Evolutionary conservation across 2,888 invertebrate genomes (phyloP).

Genomic region (Suillia variegata): DNA sequence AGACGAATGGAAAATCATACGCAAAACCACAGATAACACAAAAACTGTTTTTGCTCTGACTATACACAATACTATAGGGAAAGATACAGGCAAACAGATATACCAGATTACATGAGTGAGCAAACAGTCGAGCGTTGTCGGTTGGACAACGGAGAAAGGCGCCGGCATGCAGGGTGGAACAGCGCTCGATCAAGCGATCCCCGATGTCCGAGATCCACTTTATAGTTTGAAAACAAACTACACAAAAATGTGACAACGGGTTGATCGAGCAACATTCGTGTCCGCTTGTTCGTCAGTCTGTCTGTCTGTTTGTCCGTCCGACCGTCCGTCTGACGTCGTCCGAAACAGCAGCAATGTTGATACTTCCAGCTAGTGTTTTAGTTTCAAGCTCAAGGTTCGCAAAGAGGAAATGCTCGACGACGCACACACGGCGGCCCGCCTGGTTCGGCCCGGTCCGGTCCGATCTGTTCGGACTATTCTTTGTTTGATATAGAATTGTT

Average conservation of each 20-base stretch:
- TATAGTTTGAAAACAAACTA: background rate
- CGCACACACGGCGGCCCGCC: too few species aligned
- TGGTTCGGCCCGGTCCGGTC: too few species aligned
- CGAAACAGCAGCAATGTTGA: too few species aligned
- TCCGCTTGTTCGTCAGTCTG: background rate
- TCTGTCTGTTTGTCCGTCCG: background rate
- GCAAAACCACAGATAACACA: slow-evolving; percentile 19
- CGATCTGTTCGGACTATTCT: background rate
- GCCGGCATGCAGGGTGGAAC: too few species aligned
- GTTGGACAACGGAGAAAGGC: too few species aligned
- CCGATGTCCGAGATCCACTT: background rate
- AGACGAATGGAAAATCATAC: background rate
- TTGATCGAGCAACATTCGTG: background rate
- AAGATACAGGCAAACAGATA: too few species aligned
- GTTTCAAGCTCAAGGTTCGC: slow-evolving; percentile 17
- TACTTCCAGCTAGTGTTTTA: background rate
- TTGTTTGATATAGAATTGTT: background rate
- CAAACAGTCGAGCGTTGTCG: background rate
- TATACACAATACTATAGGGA: background rate
- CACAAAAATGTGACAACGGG: background rate
- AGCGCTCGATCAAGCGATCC: too few species aligned
- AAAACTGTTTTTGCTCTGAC: slow-evolving; percentile 18
- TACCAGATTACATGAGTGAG: background rate
- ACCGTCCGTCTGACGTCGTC: background rate
- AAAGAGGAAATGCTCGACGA: slow-evolving; percentile 3